Conservation (phyloP, 2,797 vertebrate genomes). For the Morus bassanus region DNA sequence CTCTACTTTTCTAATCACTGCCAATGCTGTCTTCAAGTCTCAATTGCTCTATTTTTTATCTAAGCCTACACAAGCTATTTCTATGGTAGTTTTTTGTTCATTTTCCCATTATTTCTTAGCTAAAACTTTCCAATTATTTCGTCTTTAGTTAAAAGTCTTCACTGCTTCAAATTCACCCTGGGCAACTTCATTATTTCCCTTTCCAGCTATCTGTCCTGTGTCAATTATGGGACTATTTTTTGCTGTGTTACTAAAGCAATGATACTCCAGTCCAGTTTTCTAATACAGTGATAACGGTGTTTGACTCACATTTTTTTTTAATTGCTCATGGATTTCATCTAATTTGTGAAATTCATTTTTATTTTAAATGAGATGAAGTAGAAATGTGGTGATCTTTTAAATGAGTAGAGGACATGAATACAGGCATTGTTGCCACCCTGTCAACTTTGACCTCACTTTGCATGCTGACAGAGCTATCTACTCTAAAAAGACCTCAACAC, state of each 20-base stretch:
- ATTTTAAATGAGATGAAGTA: not conserved
- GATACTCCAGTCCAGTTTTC: not conserved
- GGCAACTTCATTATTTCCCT: constrained; percentile 57
- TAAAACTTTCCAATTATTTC: constrained; percentile 61
- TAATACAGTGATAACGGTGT: not conserved
- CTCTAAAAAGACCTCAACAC: not conserved
- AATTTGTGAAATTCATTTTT: constrained; percentile 7
- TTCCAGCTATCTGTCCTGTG: constrained; percentile 9
- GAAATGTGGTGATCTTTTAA: not conserved
- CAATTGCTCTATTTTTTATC: constrained; percentile 44
- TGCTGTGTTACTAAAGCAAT: not conserved
- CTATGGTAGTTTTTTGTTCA: constrained; percentile 19
- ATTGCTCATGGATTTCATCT: not conserved
- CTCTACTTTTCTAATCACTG: constrained; percentile 39
- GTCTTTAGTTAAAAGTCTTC: constrained; percentile 52
- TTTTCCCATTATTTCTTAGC: constrained; percentile 53
- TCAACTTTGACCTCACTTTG: not conserved
- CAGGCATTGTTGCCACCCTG: not conserved
- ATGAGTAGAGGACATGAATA: not conserved
- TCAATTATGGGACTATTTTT: constrained; percentile 23
- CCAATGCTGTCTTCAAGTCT: constrained; percentile 9
- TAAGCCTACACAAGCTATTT: constrained; percentile 33
- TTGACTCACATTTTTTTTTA: not conserved
- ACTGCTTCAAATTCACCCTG: constrained; percentile 22
- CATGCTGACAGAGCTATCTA: not conserved